Conservation (phyloP, 2,113 vertebrate genomes). For the Zosterops lateralis region DNA sequence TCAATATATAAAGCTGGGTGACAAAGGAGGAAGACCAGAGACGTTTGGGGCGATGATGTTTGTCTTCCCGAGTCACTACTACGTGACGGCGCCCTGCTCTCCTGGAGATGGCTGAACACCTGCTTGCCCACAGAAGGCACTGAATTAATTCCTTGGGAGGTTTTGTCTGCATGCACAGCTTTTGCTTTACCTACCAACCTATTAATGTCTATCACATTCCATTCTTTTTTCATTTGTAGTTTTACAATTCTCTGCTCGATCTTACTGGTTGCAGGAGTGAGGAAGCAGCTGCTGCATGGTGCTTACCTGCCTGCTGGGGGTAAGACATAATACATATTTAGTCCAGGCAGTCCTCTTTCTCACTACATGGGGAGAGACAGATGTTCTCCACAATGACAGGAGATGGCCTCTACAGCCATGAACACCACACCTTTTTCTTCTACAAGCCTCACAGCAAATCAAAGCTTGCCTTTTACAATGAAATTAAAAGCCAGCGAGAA, state of each 20-base stretch:
- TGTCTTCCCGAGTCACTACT: not conserved
- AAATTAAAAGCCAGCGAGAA: not conserved
- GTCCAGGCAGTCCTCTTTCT: not conserved
- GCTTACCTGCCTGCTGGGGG: not conserved
- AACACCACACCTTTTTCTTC: not conserved
- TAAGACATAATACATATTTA: not conserved
- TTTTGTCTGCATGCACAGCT: not conserved
- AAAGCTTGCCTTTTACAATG: not conserved
- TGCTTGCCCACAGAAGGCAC: too few species aligned
- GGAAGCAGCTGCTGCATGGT: not conserved
- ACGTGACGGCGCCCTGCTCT: fast-evolving
- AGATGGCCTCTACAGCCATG: not conserved
- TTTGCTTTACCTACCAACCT: not conserved
- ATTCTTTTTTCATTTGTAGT: not conserved
- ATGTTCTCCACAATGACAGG: not conserved
- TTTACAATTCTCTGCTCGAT: not conserved
- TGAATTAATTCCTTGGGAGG: not conserved
- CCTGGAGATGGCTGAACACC: not conserved
- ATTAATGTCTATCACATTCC: not conserved
- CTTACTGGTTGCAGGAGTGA: too few species aligned
- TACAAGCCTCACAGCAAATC: not conserved
- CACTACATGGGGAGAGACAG: fast-evolving
- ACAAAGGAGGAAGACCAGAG: fast-evolving
- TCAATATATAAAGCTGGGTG: not conserved
- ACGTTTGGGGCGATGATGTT: fast-evolving